Percentiles rank a stretch among this genome's conserved stretches.
These are phyloP conservation scores for Atlantisia rogersi DNA, from an alignment of 2,113 vertebrate genomes.

Conservation along the genomic window DNA sequence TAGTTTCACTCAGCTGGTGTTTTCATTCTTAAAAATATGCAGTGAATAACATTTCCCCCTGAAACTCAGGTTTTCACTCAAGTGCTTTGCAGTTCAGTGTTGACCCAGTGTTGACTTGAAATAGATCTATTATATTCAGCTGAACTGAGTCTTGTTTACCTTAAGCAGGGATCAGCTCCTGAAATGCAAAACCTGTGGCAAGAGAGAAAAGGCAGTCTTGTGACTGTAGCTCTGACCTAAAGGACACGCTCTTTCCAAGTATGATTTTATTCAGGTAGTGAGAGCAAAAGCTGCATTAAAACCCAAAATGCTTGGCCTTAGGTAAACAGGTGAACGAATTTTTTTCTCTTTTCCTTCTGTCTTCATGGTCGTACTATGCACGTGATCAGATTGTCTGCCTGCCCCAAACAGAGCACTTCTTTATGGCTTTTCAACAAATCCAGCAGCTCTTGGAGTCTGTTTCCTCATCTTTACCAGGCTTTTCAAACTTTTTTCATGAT, in stretches of 20 bases:
- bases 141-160: background rate
- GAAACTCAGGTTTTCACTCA: background rate
- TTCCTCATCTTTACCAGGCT: background rate
- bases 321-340: conserved; percentile 24
- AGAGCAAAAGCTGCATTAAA: background rate
- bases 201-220: conserved; percentile 1
- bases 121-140: background rate
- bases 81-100: background rate
- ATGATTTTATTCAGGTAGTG: conserved; percentile 23
- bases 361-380: background rate
- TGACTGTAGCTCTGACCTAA: background rate
- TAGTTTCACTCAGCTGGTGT: background rate
- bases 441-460: background rate
- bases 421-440: background rate
- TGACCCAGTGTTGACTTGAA: background rate
- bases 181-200: background rate
- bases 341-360: background rate
- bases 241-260: background rate
- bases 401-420: background rate
- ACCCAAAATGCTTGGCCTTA: background rate
- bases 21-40: conserved; percentile 25
- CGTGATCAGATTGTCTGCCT: background rate
- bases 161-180: background rate
- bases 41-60: background rate
- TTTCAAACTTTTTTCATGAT: background rate